These are phyloP conservation scores for Salvelinus fontinalis DNA, from an alignment of 2,113 vertebrate species.

Conservation along the genomic window DNA sequence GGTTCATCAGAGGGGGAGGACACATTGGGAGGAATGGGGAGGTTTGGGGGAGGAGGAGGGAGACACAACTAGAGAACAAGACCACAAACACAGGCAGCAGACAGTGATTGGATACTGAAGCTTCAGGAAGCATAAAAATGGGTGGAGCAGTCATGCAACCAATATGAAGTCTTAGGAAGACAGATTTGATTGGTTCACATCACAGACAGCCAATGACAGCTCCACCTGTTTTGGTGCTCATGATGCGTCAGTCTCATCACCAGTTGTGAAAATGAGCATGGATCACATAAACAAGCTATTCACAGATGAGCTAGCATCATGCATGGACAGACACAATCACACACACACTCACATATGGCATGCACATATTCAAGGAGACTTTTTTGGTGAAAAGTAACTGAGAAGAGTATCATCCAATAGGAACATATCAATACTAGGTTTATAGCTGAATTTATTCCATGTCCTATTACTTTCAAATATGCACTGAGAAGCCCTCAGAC, in stretches of 20 bases:
- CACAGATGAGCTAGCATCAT: neutral
- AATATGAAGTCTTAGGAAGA: neutral
- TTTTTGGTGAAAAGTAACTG: too few species aligned
- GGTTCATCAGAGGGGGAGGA: slow-evolving; percentile 74
- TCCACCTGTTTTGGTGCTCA: neutral
- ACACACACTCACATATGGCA: slow-evolving; percentile 3
- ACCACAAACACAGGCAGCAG: neutral
- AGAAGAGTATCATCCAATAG: too few species aligned
- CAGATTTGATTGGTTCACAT: neutral
- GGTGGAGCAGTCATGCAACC: neutral
- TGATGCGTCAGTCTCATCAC: slow-evolving; percentile 8
- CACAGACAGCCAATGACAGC: neutral
- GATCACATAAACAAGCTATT: neutral
- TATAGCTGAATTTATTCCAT: too few species aligned
- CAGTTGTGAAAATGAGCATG: neutral
- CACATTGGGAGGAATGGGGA: slow-evolving; percentile 56
- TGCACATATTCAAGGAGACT: slow-evolving; percentile 17
- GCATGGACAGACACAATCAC: slow-evolving; percentile 4
- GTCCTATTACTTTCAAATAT: too few species aligned
- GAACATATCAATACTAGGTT: too few species aligned
- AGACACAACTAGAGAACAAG: neutral
- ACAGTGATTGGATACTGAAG: slow-evolving; percentile 1
- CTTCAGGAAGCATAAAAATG: neutral
- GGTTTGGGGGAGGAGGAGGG: slow-evolving; percentile 31
- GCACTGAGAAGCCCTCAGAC: too few species aligned